Conservation (phyloP, 2,113 vertebrate species). For the Calyptomena viridis region DNA sequence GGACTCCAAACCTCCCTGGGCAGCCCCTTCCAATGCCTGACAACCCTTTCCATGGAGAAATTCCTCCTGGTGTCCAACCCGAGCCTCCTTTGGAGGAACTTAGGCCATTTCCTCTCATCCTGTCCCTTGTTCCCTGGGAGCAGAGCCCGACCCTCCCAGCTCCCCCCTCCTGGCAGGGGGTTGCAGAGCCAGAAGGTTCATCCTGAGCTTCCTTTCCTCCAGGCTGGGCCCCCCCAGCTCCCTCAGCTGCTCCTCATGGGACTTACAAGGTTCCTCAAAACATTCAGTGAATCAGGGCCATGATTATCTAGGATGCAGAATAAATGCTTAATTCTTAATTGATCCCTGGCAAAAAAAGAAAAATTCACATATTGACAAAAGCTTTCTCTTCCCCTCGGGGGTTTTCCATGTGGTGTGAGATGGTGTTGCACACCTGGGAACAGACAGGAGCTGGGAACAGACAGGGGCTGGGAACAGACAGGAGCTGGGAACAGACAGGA, state of each 20-base stretch:
- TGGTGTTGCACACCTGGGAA: background rate
- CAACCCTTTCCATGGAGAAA: background rate
- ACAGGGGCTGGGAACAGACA: too few relatives aligned
- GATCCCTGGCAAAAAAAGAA: background rate
- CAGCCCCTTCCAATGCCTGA: background rate
- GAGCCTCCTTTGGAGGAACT: rapidly evolving
- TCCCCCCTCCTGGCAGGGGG: background rate
- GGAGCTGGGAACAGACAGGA: too few relatives aligned
- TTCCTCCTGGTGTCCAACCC: background rate
- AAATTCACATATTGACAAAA: background rate
- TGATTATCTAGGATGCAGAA: background rate
- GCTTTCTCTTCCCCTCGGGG: background rate
- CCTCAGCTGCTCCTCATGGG: background rate
- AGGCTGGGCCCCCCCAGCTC: background rate
- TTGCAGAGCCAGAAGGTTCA: background rate
- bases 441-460: background rate
- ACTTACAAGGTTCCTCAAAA: background rate
- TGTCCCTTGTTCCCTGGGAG: background rate
- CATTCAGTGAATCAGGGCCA: rapidly evolving
- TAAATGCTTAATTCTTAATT: background rate
- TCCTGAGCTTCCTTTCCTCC: background rate
- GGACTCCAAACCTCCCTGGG: background rate
- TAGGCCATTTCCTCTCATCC: background rate
- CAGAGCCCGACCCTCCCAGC: background rate
- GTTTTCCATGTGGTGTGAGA: background rate